Conservation (phyloP, 2,888 invertebrate species). For the Campopleginae sp. region DNA sequence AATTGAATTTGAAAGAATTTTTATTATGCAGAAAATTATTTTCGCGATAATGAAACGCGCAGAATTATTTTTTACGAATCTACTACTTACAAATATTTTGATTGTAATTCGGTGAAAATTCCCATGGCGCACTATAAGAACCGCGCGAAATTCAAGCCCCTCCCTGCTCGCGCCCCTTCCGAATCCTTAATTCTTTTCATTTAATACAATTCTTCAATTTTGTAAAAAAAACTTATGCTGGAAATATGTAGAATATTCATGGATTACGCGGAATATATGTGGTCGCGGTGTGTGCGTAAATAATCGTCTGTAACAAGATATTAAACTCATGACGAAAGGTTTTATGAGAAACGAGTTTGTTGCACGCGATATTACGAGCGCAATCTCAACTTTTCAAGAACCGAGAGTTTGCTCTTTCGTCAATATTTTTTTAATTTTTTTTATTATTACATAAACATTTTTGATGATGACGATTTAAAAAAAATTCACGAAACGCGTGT, state of each 20-base stretch:
- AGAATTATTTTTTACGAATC: too few relatives aligned
- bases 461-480: neutral
- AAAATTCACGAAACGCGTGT: neutral
- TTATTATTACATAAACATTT: neutral
- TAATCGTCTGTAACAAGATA: constrained; percentile 59
- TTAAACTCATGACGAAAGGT: constrained; percentile 47
- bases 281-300: constrained; percentile 34
- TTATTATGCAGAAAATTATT: too few relatives aligned
- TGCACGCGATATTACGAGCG: constrained; percentile 50
- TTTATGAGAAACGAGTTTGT: constrained; percentile 50
- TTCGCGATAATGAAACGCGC: too few relatives aligned
- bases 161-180: too few relatives aligned
- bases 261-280: constrained; percentile 9
- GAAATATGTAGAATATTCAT: constrained; percentile 29
- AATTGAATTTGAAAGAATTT: too few relatives aligned
- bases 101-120: too few relatives aligned
- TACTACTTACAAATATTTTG: too few relatives aligned
- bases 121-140: too few relatives aligned
- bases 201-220: neutral
- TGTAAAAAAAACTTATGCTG: constrained; percentile 14
- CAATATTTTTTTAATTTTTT: neutral
- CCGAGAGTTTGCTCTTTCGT: neutral
- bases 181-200: too few relatives aligned
- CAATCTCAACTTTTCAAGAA: constrained; percentile 29
- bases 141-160: too few relatives aligned